phyloP scores from a whole-genome alignment of 1,140 invertebrate genomes.

The Solenopsis invicta region DNA sequence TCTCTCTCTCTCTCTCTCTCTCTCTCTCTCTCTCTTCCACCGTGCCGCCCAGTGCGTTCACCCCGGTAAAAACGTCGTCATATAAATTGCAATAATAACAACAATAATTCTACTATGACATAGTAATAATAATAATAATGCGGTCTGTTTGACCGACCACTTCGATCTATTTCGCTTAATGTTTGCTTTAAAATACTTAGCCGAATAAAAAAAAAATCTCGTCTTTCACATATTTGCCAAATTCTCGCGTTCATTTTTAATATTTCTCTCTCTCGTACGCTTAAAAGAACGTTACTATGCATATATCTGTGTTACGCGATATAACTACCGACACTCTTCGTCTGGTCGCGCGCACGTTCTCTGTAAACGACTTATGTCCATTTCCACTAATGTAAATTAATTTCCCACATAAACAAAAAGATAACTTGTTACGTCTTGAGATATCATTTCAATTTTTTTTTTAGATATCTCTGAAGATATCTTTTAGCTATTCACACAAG shows the following conservation, averaged over 20 bases:
- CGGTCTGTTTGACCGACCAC: conserved; percentile 42
- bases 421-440: too few species aligned
- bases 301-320: not conserved
- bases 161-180: not conserved
- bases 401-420: too few species aligned
- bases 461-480: too few species aligned
- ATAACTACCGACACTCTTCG: not conserved
- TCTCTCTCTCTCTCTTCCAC: conserved; percentile 35
- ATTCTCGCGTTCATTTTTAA: conserved; percentile 1
- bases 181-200: conserved; percentile 12
- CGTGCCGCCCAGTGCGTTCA: conserved; percentile 36
- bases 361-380: not conserved
- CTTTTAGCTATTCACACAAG: too few species aligned
- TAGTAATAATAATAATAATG: conserved; percentile 77
- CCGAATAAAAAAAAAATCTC: not conserved
- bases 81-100: conserved; percentile 64
- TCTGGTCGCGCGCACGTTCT: conserved; percentile 7
- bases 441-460: too few species aligned
- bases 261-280: not conserved
- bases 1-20: conserved; percentile 47
- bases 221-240: not conserved
- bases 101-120: conserved; percentile 69
- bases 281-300: not conserved
- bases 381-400: too few species aligned
- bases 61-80: conserved; percentile 11